Evolutionary conservation across 2,888 invertebrate genomes (phyloP), one percentile per base, ranked within the genome.

Genomic region (Drosophila acutilabella): DNA sequence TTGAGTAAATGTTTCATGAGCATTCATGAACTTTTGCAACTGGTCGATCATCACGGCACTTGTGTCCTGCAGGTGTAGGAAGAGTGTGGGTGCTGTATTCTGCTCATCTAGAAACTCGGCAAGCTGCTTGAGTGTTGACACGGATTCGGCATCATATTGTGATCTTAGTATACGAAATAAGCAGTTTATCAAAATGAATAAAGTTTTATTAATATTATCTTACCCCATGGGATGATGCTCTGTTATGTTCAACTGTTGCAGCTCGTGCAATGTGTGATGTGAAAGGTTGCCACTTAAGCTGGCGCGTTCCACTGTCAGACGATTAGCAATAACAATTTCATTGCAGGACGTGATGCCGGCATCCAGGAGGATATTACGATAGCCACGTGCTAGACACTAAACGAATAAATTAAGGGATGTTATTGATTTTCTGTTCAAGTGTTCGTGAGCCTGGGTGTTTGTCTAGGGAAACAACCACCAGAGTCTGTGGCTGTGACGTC

Each of bases 201-300:
- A 4, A 45, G 7, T 4, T 51, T 30, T 16, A 50, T 10, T 42
- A 6, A 11, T 16, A 6, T 10, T 11, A 57, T 62, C 11, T 78
- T 76, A 92, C 92, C 92, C 91, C 76, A 92, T 80, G 13, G 92
- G 92, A 89, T 93, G 92, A 45, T 91, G 89, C 69, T 91, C 91
- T 4, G 91, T 90, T 57, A 93, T 89, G 72, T 92, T 92, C 2
- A 92, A 80, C 76, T 92, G 90, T 68, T 91, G 89, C 20, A 92
- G 78, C 18, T 90, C 89, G 41, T 84, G 88, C 38, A 92, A 76
- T 7, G 89, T 88, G 33, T 91, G 82, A 33, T 87, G 80, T 0
- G 83, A 79, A 30, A 91, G 84, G 59, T 81, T 86, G 0, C 86
- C 88, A n/a, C 72, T 73, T 8, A 91, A 78, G 5, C 91, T 90